Evolutionary conservation across 2,113 vertebrate genomes (phyloP).

Genomic region (Capricornis sumatraensis): DNA sequence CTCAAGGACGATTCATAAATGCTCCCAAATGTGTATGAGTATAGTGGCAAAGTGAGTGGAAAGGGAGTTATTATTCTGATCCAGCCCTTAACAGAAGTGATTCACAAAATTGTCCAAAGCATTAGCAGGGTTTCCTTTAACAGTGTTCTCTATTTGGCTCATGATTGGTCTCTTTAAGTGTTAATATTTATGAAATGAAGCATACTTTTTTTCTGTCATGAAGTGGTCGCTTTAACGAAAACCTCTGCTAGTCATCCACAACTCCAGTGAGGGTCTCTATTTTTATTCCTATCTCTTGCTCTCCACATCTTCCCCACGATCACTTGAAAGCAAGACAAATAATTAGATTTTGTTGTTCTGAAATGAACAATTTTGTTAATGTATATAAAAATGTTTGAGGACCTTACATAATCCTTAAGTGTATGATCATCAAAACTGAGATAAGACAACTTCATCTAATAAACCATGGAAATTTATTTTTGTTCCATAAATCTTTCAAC

Average conservation of each 20-base stretch:
- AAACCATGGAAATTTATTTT: not conserved
- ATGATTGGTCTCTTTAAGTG: not conserved
- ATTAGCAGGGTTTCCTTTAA: not conserved
- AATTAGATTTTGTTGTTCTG: not conserved
- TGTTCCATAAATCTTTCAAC: not conserved
- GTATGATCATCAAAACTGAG: not conserved
- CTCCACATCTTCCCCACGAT: not conserved
- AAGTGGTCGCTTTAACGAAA: not conserved
- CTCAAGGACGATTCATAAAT: not conserved
- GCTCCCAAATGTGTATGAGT: not conserved
- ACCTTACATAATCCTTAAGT: not conserved
- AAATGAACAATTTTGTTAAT: not conserved
- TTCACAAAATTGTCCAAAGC: not conserved
- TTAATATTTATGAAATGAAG: not conserved
- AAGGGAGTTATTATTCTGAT: not conserved
- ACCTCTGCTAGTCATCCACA: not conserved
- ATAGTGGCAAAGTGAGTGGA: not conserved
- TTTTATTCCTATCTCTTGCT: not conserved
- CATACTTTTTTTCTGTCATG: not conserved
- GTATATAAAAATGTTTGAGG: not conserved
- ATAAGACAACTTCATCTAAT: not conserved
- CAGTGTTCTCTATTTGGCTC: not conserved
- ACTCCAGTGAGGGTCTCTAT: not conserved
- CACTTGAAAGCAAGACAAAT: not conserved
- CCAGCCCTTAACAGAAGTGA: not conserved